Evolutionary conservation across 1,140 invertebrate species (phyloP).

Genomic region (Tetragnatha versicolor): DNA sequence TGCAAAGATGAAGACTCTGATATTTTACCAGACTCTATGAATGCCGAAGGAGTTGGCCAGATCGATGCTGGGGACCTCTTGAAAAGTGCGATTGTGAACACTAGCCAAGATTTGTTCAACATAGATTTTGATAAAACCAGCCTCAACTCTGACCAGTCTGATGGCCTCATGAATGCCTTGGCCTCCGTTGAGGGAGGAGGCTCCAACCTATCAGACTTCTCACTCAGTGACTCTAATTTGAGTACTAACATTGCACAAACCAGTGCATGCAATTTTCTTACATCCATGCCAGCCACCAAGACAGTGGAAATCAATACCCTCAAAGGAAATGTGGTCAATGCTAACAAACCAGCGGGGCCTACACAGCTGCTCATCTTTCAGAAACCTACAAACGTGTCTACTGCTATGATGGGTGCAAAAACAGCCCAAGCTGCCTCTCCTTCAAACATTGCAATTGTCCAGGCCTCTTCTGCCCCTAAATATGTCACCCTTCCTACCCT

Average conservation of each 20-base stretch:
- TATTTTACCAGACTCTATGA: constrained; percentile 27
- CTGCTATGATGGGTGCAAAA: constrained; percentile 27
- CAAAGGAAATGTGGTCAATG: constrained; percentile 6
- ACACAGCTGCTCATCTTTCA: constrained; percentile 35
- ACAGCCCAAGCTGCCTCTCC: not conserved
- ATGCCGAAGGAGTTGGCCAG: not conserved
- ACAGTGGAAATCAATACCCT: not conserved
- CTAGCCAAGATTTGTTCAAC: constrained; percentile 15
- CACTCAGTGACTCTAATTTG: constrained; percentile 7
- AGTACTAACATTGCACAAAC: constrained; percentile 7
- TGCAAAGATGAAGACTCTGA: constrained; percentile 41
- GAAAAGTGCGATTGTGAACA: not conserved
- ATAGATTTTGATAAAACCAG: constrained; percentile 31
- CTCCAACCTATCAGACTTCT: not conserved
- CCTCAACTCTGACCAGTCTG: constrained; percentile 12
- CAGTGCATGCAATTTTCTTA: constrained; percentile 7
- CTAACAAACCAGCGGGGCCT: not conserved
- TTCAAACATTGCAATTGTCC: constrained; percentile 41
- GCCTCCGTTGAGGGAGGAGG: constrained; percentile 6
- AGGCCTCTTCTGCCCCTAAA: constrained; percentile 20
- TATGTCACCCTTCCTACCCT: constrained; percentile 30
- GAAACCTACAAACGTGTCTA: constrained; percentile 4
- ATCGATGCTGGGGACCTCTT: constrained; percentile 1
- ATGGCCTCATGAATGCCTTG: constrained; percentile 18
- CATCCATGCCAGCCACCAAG: not conserved